Base-by-base conservation (phyloP, 2,888 invertebrate genomes). In the Apamea anceps region DNA sequence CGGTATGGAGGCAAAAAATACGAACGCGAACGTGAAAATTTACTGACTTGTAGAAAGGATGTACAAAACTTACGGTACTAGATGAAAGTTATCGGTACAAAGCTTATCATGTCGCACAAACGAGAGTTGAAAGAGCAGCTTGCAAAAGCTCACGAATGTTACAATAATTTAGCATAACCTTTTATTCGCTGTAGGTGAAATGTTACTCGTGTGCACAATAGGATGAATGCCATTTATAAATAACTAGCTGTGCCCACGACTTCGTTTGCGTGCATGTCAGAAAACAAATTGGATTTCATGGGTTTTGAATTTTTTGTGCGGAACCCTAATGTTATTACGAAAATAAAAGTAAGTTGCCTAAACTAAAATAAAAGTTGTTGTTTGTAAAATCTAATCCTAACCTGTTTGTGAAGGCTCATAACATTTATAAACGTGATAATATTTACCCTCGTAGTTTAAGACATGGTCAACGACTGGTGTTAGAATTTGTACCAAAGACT, bases 181-280 rank as follows among this genome's bases (percentile, higher is more conserved):
- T 66, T 82, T 48, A 51, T 67, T 67, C 32, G 7, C 42, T 54
- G 10, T 8, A 32, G 51, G 66, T 51, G 15, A 60, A 66, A 67
- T 21, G 21, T 32, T 77, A 77, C 28, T 77, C 18, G 18, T 54
- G 48, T 37, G 37, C 75, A 82, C 66, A 51, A 66, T 83, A 77
- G 32, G 15, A 54, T 77, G 42, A 66, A 82, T 82, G n/a, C 66
- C 51, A 66, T 82, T 82, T 60, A 76, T 51, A 83, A 83, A 83
- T 45, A 67, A 83, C 54, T 21, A 54, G 54, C 21, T 54, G 54
- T 3, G 8, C 25, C 25, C 4, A 10, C 57, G 57, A 57, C 25
- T 25, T 57, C 12, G 57, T 12, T n/a, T 12, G 57, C 25, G 1
- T 60, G 57, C 57, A n/a, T 12, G 13, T 60, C 12, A 5, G n/a